Conservation (phyloP, 1,140 invertebrate species). For the Bactericera cockerelli region DNA sequence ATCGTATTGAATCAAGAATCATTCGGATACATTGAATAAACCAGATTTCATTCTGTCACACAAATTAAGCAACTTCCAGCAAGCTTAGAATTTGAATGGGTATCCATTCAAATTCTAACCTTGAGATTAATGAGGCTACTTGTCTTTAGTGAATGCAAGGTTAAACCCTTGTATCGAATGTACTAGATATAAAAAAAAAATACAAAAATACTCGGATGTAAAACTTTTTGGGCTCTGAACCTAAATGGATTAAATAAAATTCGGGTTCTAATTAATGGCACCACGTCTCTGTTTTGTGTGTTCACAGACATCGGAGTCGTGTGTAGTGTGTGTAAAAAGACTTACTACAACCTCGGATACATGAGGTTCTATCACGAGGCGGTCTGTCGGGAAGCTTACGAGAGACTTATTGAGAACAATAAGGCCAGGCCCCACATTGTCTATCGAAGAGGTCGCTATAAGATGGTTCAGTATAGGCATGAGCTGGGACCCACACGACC, state of each 20-base stretch:
- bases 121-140: background rate
- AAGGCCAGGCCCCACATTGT: background rate
- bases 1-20: no score
- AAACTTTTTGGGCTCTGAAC: no score
- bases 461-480: background rate
- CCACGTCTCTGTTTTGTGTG: background rate
- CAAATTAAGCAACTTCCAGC: background rate
- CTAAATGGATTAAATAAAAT: no score
- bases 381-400: background rate
- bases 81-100: background rate
- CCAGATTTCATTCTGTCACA: background rate
- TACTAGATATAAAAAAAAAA: background rate
- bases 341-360: background rate
- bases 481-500: no score
- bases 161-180: background rate
- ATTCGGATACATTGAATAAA: background rate
- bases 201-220: no score
- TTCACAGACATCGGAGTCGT: background rate
- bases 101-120: background rate
- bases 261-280: background rate
- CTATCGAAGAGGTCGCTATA: background rate
- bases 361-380: background rate
- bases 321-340: slow-evolving; percentile 1
- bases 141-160: background rate
- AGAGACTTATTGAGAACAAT: background rate